Conservation (phyloP, 2,888 invertebrate species). For the Spatulosminthurus flaviceps region DNA sequence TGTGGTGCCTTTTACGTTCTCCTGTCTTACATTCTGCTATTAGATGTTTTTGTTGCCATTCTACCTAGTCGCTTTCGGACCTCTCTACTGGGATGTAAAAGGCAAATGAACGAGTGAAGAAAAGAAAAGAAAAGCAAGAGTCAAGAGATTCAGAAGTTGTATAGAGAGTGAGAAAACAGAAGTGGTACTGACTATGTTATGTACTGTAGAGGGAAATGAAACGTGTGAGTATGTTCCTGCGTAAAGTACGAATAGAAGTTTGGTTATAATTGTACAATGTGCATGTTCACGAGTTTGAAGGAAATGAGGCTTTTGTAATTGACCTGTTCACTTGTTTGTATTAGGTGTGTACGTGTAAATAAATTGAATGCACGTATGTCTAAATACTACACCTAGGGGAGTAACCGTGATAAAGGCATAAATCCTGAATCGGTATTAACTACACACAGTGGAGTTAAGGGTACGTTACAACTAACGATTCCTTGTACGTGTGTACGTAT, state of each 20-base stretch:
- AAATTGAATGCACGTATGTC: constrained; percentile 18
- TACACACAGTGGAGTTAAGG: constrained; percentile 6
- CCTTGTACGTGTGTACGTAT: background rate
- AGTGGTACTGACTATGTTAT: too few relatives aligned
- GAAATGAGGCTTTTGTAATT: constrained; percentile 12
- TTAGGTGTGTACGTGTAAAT: constrained; percentile 12
- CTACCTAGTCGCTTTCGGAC: too few relatives aligned
- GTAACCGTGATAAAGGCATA: constrained; percentile 13
- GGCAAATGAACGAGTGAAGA: too few relatives aligned
- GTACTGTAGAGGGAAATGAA: too few relatives aligned
- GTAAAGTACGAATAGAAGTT: background rate
- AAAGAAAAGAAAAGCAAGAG: too few relatives aligned
- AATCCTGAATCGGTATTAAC: constrained; percentile 14
- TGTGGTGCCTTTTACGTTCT: too few relatives aligned
- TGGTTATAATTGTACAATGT: background rate
- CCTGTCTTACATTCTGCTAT: too few relatives aligned
- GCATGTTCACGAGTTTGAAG: constrained; percentile 10
- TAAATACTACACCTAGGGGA: constrained; percentile 18
- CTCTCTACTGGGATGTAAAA: too few relatives aligned
- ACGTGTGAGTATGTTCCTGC: background rate
- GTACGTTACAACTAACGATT: background rate
- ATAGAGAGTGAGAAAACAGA: too few relatives aligned
- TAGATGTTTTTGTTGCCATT: too few relatives aligned
- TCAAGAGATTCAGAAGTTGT: too few relatives aligned
- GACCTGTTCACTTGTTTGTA: constrained; percentile 18